phyloP scores from a whole-genome alignment of 2,888 invertebrate species.

The Globia sparganii region DNA sequence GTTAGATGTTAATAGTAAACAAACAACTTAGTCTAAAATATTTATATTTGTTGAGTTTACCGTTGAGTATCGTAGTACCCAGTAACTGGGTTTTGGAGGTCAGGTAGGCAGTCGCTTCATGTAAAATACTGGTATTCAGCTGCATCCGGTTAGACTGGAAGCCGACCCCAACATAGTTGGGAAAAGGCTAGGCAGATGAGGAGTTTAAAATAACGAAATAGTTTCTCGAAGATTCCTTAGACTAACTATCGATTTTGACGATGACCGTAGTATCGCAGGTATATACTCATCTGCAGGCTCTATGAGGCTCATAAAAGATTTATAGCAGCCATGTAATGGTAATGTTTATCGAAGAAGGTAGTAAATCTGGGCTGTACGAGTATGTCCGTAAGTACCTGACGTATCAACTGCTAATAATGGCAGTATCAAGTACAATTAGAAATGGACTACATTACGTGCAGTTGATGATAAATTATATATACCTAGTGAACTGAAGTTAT shows the following conservation, averaged over 20 bases:
- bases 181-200: too few relatives aligned
- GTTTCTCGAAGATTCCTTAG: neutral
- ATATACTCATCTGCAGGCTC: constrained; percentile 20
- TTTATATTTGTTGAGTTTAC: too few relatives aligned
- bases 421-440: constrained; percentile 35
- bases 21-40: too few relatives aligned
- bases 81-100: too few relatives aligned
- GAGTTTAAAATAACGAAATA: neutral
- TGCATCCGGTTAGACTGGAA: too few relatives aligned
- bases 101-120: too few relatives aligned
- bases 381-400: constrained; percentile 18
- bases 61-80: too few relatives aligned
- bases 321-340: constrained; percentile 46
- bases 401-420: constrained; percentile 20
- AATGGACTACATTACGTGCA: neutral
- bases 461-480: too few relatives aligned
- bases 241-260: neutral
- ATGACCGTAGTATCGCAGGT: neutral
- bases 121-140: too few relatives aligned
- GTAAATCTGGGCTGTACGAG: constrained; percentile 51
- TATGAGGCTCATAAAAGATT: constrained; percentile 53
- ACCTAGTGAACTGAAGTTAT: neutral
- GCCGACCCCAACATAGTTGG: too few relatives aligned
- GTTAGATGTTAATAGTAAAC: neutral
- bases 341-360: constrained; percentile 54